A percentile compares a stretch with the other conserved stretches of the same genome.
phyloP scores from a whole-genome alignment of 2,888 invertebrate genomes.

The Tribolium freemani region DNA sequence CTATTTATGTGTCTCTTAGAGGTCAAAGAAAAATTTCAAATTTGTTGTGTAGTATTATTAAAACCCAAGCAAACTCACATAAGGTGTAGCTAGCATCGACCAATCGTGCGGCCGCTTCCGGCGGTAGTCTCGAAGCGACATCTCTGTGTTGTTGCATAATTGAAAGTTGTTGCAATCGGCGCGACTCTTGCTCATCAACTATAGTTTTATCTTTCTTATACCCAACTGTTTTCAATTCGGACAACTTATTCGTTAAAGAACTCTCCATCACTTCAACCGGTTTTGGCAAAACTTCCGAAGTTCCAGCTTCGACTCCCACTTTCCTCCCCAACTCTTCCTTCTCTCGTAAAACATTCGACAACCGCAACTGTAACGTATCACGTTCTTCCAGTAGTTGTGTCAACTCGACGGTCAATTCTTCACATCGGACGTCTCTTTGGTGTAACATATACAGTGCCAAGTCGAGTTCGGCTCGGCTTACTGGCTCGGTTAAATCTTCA shows the following conservation, averaged over 20 bases:
- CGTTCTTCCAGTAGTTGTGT: constrained; percentile 87
- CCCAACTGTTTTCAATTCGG: constrained; percentile 81
- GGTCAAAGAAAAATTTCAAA: too few species aligned
- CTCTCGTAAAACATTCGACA: constrained; percentile 85
- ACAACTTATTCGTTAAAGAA: constrained; percentile 64
- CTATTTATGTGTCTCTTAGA: too few species aligned
- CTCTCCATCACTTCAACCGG: background rate
- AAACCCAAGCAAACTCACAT: too few species aligned
- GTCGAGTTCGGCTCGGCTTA: constrained; percentile 78
- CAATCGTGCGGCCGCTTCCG: constrained; percentile 80
- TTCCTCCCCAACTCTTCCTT: constrained; percentile 74
- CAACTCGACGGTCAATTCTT: constrained; percentile 87
- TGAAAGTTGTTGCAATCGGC: constrained; percentile 81
- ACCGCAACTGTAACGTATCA: constrained; percentile 84
- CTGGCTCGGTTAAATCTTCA: constrained; percentile 58
- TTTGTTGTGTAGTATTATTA: too few species aligned
- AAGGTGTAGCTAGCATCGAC: constrained; percentile 80
- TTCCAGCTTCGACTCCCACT: constrained; percentile 38
- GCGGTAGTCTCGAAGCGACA: constrained; percentile 77
- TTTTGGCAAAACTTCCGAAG: constrained; percentile 18
- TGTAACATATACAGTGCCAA: constrained; percentile 88
- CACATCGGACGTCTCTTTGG: constrained; percentile 87
- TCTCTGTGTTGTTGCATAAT: constrained; percentile 79
- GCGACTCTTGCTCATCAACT: constrained; percentile 81
- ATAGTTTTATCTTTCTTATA: constrained; percentile 83